Evolutionary conservation across 2,113 vertebrate genomes (phyloP).

Genomic region (Otocyon megalotis): DNA sequence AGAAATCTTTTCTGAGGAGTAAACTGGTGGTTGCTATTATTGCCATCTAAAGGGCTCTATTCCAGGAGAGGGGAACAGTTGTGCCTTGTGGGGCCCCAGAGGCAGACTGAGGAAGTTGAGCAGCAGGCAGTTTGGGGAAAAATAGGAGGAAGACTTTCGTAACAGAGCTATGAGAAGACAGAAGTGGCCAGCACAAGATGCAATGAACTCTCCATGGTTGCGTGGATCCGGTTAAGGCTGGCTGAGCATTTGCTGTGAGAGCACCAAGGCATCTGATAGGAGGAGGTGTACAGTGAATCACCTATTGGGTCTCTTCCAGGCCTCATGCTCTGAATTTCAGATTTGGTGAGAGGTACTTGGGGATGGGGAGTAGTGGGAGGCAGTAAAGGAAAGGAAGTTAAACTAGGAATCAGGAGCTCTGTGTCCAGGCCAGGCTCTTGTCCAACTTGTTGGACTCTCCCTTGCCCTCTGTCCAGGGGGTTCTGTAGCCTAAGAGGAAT

Average conservation of each 20-base stretch:
- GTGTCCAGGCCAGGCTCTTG: background rate
- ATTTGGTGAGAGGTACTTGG: background rate
- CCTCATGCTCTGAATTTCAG: background rate
- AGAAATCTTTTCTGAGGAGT: background rate
- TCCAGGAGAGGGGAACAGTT: background rate
- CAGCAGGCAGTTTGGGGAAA: background rate
- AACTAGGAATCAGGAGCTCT: background rate
- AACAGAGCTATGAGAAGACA: background rate
- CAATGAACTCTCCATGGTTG: background rate
- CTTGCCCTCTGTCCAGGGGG: accelerated
- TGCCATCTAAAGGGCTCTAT: background rate
- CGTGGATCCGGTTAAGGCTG: background rate
- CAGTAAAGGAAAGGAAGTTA: background rate
- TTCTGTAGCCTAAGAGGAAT: background rate
- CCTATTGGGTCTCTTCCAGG: background rate
- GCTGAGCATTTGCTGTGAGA: background rate
- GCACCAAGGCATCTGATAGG: background rate
- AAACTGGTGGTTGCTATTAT: background rate
- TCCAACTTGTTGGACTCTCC: background rate
- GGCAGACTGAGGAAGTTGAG: background rate
- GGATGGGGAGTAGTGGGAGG: too few species aligned
- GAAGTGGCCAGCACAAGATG: background rate
- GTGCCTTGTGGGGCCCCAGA: background rate
- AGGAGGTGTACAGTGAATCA: background rate
- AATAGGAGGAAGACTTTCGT: background rate